A percentile compares a stretch with the other conserved stretches of the same genome.
Evolutionary conservation across 1,140 invertebrate genomes (phyloP).

Genomic region (Drosophila nigrodunni): DNA sequence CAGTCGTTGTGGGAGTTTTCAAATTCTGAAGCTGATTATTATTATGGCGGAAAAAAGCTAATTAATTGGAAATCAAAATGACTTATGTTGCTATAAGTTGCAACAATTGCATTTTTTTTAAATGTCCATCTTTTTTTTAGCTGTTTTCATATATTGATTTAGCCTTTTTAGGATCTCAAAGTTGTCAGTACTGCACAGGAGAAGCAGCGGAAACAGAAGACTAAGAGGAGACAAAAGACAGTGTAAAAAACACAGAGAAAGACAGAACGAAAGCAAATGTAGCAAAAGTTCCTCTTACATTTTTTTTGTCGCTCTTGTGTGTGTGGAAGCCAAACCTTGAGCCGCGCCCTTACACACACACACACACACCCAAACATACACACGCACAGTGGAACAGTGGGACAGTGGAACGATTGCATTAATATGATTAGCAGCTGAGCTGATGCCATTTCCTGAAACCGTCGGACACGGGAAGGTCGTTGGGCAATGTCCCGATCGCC

Average conservation of each 20-base stretch:
- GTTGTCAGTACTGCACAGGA: too few relatives aligned
- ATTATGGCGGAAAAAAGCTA: too few relatives aligned
- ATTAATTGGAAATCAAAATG: too few relatives aligned
- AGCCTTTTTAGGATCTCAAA: too few relatives aligned
- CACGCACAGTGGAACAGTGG: conserved; percentile 27
- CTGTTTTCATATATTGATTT: too few relatives aligned
- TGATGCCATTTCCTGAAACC: conserved; percentile 72
- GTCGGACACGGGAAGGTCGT: conserved; percentile 38
- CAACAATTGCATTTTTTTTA: too few relatives aligned
- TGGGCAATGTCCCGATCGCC: conserved; percentile 33
- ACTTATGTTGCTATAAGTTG: too few relatives aligned
- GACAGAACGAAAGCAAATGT: conserved; percentile 27
- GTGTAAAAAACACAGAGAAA: neutral
- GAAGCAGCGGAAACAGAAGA: conserved; percentile 6
- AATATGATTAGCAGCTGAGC: conserved; percentile 75
- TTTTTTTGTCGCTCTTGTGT: neutral
- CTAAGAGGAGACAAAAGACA: neutral
- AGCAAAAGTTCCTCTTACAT: conserved; percentile 28
- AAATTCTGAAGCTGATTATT: too few relatives aligned
- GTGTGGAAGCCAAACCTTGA: conserved; percentile 65
- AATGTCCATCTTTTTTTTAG: too few relatives aligned
- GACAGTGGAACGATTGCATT: conserved; percentile 55
- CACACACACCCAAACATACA: conserved; percentile 30
- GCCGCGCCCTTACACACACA: conserved; percentile 64
- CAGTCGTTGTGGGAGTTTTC: too few relatives aligned